Evolutionary conservation across 2,888 invertebrate genomes (phyloP), one percentile per base, ranked within the genome.

Genomic region (Horisme vitalbata): DNA sequence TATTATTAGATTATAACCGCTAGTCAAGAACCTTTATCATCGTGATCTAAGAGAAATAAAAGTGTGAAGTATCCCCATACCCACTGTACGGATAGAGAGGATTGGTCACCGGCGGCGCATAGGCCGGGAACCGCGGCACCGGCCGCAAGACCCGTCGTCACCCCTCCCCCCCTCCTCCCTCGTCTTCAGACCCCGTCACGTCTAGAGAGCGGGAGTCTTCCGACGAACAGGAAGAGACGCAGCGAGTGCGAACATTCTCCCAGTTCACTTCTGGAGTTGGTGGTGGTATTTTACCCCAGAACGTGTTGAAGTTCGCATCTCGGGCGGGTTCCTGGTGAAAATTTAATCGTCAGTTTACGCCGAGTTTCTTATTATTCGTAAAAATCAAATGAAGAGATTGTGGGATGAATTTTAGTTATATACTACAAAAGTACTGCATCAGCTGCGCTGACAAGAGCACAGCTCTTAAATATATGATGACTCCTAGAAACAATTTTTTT

Each of bases 171-270:
- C 52, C 59, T 0, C 76, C 83, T 0, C 86, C 87, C 50, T 90
- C 90, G 50, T 90, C 90, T 61, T 90, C 90, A 0, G 90, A 90
- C 3, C 90, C 90, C 80, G 90, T 90, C 28, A 90, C 90, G 65
- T 90, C 90, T 2, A 90, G 70, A 45, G 88, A 89, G 28, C 90
- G 65, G 0, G 90, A 90, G 47, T 90, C 90, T 49, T 90, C 90
- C 0, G 90, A 89, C 13, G 86, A 84, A 50, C 82, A 86, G 0
- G 87, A 83, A 0, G 89, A 89, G 0, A 74, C 72, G 52, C 83
- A 82, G 4, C 81, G 72, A 2, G 70, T 61, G 1, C 73, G 71
- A 1, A 83, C 68, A 0, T 73, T 75, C 6, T 88, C 87, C 88
- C 88, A 88, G 27, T 58, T 69, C 7, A 75, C 41, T 33, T 87